Percentiles rank a stretch among this genome's conserved stretches.
phyloP scores from a whole-genome alignment of 2,113 vertebrate genomes.

The Anguilla japonica region DNA sequence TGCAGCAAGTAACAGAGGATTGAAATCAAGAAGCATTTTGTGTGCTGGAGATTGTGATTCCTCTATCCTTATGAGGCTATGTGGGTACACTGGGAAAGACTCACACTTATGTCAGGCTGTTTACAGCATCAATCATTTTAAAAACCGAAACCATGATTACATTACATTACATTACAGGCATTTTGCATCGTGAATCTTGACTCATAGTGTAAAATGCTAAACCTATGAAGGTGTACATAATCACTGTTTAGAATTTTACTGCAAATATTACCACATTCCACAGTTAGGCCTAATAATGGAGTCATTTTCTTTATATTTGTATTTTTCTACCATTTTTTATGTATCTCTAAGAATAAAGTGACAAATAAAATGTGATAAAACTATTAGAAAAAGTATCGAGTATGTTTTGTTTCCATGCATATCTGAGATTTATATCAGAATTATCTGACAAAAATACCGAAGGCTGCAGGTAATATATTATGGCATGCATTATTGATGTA shows the following conservation, averaged over 20 bases:
- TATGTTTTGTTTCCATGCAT: too few species aligned
- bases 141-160: neutral
- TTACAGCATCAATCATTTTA: neutral
- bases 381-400: too few species aligned
- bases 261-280: neutral
- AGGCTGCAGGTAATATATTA: neutral
- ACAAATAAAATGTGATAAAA: too few species aligned
- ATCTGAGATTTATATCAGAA: neutral
- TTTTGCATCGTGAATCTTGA: neutral
- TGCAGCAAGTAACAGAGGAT: too few species aligned
- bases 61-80: too few species aligned
- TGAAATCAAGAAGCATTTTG: too few species aligned
- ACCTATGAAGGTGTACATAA: neutral
- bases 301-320: neutral
- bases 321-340: constrained; percentile 12
- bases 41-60: too few species aligned
- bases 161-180: too few species aligned
- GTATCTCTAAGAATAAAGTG: too few species aligned
- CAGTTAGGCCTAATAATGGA: neutral
- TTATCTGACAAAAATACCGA: neutral
- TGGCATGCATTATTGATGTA: too few species aligned
- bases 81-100: too few species aligned
- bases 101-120: too few species aligned
- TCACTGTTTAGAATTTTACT: neutral
- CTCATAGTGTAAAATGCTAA: neutral